Base-by-base conservation (phyloP, 2,113 vertebrate species). In the Larimichthys polyactis region DNA sequence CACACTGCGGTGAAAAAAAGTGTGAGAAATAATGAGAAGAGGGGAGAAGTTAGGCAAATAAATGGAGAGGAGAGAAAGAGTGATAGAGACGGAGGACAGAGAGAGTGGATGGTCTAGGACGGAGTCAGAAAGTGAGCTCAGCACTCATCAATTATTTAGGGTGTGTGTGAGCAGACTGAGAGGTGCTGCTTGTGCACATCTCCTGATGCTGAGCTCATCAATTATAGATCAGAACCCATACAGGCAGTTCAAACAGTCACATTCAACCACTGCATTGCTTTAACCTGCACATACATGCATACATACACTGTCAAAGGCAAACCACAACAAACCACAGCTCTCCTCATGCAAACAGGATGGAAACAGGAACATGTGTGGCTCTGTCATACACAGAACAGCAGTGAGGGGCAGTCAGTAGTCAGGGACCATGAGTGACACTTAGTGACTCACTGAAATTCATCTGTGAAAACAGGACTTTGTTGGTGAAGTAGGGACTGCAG, bases 121-220 rank as follows among this genome's bases (percentile, higher is more conserved):
- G 76, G 59, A 68, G 52, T 79, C 58, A 62, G 55, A 67, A 19
- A 58, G 70, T 8, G 44, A 83, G 70, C 68, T 89, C 78, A 89
- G 75, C 79, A 71, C 17, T 88, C 82, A 93, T 93, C 55, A 88
- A 86, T 94, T 87, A 93, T 92, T 90, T 63, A 90, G 55, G 6
- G 4, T 70, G 24, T 68, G 78, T 77, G 58, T 46, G 44, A 40
- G 73, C 24, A 66, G 81, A 83, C 72, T 24, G 57, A 75, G 70
- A 81, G 66, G 44, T 88, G 87, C 84, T 84, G 84, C 65, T 72
- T 80, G 19, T 57, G 82, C 79, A 72, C 4, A 4, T 66, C 67
- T 71, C 40, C n/a, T 59, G 27, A 55, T 80, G 75, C 83, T 87
- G 69, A 60, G 44, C 64, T 91, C 78, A 90, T 93, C 84, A 85